phyloP scores from a whole-genome alignment of 2,888 invertebrate species.

The Cantharis lateralis region DNA sequence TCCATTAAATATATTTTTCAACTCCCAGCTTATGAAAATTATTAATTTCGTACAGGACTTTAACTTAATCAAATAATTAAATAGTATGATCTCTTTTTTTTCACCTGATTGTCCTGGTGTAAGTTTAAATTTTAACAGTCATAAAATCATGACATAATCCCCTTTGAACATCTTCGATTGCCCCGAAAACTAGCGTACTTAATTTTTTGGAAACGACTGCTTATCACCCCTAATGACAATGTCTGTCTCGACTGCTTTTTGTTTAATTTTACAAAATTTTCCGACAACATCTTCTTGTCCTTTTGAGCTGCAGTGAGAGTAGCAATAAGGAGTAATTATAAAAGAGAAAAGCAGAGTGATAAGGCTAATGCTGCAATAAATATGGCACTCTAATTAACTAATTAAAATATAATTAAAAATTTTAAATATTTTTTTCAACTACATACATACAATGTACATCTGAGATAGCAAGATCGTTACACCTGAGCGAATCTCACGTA shows the following conservation, averaged over 20 bases:
- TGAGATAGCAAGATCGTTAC: slow-evolving; percentile 20
- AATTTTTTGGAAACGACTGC: too few relatives aligned
- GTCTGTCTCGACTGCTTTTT: too few relatives aligned
- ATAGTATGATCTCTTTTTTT: too few relatives aligned
- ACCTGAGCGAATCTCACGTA: slow-evolving; percentile 22
- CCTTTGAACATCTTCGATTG: too few relatives aligned
- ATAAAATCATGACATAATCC: too few relatives aligned
- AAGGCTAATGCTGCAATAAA: background rate
- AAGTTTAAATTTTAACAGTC: too few relatives aligned
- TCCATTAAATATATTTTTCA: background rate
- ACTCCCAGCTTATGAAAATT: background rate
- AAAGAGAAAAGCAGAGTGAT: background rate
- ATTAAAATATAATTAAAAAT: background rate
- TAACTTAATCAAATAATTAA: background rate
- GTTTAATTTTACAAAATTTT: too few relatives aligned
- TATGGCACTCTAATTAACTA: background rate
- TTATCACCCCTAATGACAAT: too few relatives aligned
- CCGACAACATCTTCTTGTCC: too few relatives aligned
- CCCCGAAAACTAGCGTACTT: too few relatives aligned
- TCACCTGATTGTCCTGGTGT: too few relatives aligned
- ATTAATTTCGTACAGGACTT: background rate
- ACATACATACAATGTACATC: background rate
- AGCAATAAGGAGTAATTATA: background rate
- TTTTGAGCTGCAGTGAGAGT: background rate
- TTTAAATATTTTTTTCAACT: background rate